phyloP scores from a whole-genome alignment of 2,888 invertebrate species.

The Sinohyriopsis cumingii region DNA sequence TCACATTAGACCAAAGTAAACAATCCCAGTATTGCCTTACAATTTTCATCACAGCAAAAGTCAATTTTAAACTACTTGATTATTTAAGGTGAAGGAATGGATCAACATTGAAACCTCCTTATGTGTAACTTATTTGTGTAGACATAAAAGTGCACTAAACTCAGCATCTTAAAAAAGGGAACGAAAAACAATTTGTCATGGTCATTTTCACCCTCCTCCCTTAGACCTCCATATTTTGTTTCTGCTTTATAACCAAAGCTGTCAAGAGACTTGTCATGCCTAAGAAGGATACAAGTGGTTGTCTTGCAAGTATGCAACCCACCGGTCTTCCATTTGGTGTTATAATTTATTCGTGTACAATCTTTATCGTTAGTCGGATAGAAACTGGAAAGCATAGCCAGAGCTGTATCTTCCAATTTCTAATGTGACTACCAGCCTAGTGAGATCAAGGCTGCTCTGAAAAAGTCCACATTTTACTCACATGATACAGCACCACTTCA shows the following conservation, averaged over 20 bases:
- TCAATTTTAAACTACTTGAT: no score
- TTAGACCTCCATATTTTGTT: constrained; percentile 12
- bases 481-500: no score
- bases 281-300: constrained; percentile 11
- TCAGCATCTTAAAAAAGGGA: constrained; percentile 27
- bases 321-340: constrained; percentile 21
- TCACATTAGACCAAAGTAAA: no score
- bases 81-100: no score
- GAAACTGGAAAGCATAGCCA: constrained; percentile 28
- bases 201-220: constrained; percentile 8
- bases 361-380: constrained; percentile 18
- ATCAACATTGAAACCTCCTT: no score
- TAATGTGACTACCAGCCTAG: constrained; percentile 25
- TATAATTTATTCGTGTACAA: constrained; percentile 17
- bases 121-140: no score
- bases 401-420: constrained; percentile 27
- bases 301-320: constrained; percentile 24
- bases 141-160: background rate
- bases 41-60: no score
- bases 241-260: constrained; percentile 27
- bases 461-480: no score
- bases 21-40: no score
- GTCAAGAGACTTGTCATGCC: constrained; percentile 13
- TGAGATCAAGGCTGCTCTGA: background rate
- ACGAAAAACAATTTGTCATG: constrained; percentile 25